Base-by-base conservation (phyloP, 2,797 vertebrate genomes). In the Pempheris klunzingeri region DNA sequence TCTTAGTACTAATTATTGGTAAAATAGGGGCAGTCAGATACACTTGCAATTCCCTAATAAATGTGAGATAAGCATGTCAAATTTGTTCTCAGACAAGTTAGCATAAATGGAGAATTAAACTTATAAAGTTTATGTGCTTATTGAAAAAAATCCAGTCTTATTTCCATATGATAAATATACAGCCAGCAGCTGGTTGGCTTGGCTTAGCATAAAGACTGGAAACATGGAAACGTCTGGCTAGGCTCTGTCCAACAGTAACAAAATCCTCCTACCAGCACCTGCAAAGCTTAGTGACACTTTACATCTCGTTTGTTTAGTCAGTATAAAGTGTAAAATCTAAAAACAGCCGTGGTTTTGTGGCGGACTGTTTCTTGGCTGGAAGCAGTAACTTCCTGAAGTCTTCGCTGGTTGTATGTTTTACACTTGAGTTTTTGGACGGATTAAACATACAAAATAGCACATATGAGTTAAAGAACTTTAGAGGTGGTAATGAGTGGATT, bases 131-230 rank as follows among this genome's bases (percentile, higher is more conserved):
- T n/a, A n/a, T n/a, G n/a, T n/a, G n/a, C n/a, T n/a, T n/a, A n/a
- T n/a, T n/a, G n/a, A n/a, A n/a, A n/a, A n/a, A n/a, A n/a, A n/a
- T n/a, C n/a, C n/a, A n/a, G n/a, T n/a, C n/a, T n/a, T n/a, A n/a
- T n/a, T n/a, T n/a, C n/a, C n/a, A n/a, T n/a, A 13, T 0, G 2
- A 7, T 28, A 32, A 47, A 24, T 43, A 39, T 41, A 18, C 28
- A 44, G 28, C 32, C 3, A 49, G n/a, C 20, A 26, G 43, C 13
- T 0, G 0, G 1, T 68, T 77, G 41, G 20, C 41, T 53, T 49
- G 66, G 13, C 30, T 52, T 47, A 77, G 80, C 64, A 36, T 54
- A 55, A 50, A 34, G 39, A 57, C 17, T 22, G 9, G n/a, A 17
- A 68, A 47, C 5, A 4, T 15, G 3, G 17, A 36, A 49, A 49